phyloP scores from a whole-genome alignment of 2,113 vertebrate species.

The Elachura formosa region DNA sequence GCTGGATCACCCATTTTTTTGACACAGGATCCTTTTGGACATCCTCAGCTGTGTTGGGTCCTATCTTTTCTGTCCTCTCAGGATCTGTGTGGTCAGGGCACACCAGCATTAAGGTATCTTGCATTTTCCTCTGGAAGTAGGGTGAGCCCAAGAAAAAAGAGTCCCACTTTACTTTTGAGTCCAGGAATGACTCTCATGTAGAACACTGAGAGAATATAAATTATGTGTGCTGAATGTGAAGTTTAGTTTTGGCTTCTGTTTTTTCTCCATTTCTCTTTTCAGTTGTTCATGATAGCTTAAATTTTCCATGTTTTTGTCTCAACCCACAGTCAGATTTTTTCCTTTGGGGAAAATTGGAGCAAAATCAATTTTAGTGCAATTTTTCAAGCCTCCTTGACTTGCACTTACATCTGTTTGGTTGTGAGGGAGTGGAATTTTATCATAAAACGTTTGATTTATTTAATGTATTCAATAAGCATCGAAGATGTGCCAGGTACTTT shows the following conservation, averaged over 20 bases:
- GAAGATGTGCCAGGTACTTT: slow-evolving; percentile 63
- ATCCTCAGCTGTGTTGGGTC: background rate
- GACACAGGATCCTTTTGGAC: background rate
- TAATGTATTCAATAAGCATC: slow-evolving; percentile 60
- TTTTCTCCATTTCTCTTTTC: slow-evolving; percentile 7
- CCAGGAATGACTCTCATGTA: background rate
- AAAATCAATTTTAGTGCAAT: slow-evolving; percentile 52
- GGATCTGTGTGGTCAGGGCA: background rate
- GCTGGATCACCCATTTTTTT: background rate
- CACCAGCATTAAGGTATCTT: background rate
- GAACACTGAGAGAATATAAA: background rate
- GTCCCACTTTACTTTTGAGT: background rate
- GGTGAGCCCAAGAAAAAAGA: background rate
- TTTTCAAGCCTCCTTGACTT: slow-evolving; percentile 49
- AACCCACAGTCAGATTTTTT: slow-evolving; percentile 6
- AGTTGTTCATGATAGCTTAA: slow-evolving; percentile 19
- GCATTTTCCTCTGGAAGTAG: background rate
- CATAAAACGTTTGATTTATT: slow-evolving; percentile 59
- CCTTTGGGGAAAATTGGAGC: slow-evolving; percentile 60
- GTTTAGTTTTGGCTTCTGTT: slow-evolving; percentile 34
- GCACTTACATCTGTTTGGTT: slow-evolving; percentile 45
- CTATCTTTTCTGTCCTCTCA: background rate
- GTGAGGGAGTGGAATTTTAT: slow-evolving; percentile 60
- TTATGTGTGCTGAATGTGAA: background rate
- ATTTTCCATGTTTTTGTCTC: slow-evolving; percentile 44